These are phyloP conservation scores for Amphipoea lucens DNA, from an alignment of 2,888 invertebrate species.

Conservation along the genomic window DNA sequence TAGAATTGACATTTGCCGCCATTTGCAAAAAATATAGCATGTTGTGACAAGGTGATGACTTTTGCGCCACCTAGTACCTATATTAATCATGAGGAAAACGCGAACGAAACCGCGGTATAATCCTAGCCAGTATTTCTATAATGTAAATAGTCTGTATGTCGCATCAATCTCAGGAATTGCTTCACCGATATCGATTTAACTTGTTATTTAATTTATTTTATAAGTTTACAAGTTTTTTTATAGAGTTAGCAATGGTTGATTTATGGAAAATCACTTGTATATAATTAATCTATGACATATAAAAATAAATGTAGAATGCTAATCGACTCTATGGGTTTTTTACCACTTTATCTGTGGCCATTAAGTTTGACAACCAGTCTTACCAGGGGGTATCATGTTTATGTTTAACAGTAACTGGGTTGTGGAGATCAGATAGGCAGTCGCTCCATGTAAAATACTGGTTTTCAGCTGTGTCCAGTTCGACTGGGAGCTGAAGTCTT, in stretches of 20 bases:
- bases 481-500: neutral
- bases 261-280: slow-evolving; percentile 30
- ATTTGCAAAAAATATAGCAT: too few species aligned
- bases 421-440: neutral
- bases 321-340: slow-evolving; percentile 28
- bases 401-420: neutral
- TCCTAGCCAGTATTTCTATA: too few species aligned
- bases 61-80: too few species aligned
- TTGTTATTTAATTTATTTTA: slow-evolving; percentile 2
- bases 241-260: neutral
- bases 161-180: neutral
- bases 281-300: neutral
- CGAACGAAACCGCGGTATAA: too few species aligned
- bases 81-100: too few species aligned
- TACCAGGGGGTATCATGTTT: too few species aligned
- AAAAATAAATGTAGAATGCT: slow-evolving; percentile 1
- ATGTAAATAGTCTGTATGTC: neutral
- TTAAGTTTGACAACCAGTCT: neutral
- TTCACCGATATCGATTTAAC: slow-evolving; percentile 1
- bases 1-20: too few species aligned
- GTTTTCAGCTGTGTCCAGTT: neutral
- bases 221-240: slow-evolving; percentile 19
- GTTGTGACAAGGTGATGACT: too few species aligned
- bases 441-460: neutral
- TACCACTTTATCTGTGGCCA: neutral